Conservation (phyloP, 1,140 invertebrate genomes). For the Papilio dardanus region DNA sequence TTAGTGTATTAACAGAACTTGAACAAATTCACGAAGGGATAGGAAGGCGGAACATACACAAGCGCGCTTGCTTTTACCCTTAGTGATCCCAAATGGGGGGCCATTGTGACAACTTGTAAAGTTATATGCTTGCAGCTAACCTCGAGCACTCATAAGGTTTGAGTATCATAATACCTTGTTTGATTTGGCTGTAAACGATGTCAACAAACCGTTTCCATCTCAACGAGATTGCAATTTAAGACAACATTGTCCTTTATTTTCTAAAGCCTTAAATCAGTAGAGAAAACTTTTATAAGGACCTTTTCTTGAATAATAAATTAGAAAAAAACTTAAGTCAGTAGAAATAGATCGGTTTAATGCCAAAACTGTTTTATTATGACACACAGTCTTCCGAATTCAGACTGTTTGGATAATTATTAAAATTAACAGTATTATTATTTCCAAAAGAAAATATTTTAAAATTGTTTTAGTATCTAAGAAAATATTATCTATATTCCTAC, state of each 20-base stretch:
- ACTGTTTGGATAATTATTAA: too few species aligned
- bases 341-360: too few species aligned
- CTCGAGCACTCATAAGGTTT: not conserved
- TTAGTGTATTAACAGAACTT: not conserved
- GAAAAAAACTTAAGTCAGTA: too few species aligned
- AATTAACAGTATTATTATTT: too few species aligned
- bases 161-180: conserved; percentile 2
- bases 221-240: conserved; percentile 20
- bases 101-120: too few species aligned
- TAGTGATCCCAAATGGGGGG: too few species aligned
- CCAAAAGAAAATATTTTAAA: too few species aligned
- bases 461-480: too few species aligned
- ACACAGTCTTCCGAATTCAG: too few species aligned
- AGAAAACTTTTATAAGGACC: not conserved
- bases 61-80: not conserved
- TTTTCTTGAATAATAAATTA: not conserved
- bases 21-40: too few species aligned
- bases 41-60: not conserved
- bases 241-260: not conserved
- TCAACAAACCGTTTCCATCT: conserved; percentile 12
- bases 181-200: conserved; percentile 22
- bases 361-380: too few species aligned
- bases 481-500: too few species aligned
- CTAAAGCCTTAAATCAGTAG: not conserved
- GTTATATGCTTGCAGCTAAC: not conserved